Conservation (phyloP, 2,797 vertebrate species). For the Pseudochaenichthys georgianus region DNA sequence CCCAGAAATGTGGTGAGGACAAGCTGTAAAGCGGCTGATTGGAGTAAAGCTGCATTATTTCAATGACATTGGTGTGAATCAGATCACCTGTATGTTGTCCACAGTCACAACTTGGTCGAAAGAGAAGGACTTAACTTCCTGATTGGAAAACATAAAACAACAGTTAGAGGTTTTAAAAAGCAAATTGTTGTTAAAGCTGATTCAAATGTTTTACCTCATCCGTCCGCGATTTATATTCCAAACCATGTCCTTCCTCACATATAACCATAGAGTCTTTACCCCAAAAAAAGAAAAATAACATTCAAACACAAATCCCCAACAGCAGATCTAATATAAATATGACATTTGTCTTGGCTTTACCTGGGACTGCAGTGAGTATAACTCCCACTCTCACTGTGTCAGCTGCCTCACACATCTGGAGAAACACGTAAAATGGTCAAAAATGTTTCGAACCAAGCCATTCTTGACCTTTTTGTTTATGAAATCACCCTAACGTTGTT, state of each 20-base stretch:
- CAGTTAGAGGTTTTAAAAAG: neutral
- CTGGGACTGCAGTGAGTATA: conserved; percentile 58
- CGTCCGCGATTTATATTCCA: conserved; percentile 70
- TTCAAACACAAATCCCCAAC: neutral
- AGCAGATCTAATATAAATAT: neutral
- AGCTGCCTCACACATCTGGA: conserved; percentile 47
- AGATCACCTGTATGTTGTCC: conserved; percentile 83
- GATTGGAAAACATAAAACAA: conserved; percentile 32
- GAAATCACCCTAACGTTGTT: neutral
- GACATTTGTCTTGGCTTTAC: conserved; percentile 47
- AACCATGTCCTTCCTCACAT: conserved; percentile 65
- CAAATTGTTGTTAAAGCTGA: conserved; percentile 4
- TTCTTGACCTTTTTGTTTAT: neutral
- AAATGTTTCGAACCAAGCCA: neutral
- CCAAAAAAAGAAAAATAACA: neutral
- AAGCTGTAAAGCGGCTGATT: neutral
- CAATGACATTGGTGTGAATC: conserved; percentile 1
- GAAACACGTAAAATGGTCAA: conserved; percentile 1
- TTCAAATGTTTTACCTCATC: conserved; percentile 63
- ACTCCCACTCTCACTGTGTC: conserved; percentile 72
- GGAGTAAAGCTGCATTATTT: neutral
- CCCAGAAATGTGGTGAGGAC: neutral
- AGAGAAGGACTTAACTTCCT: conserved; percentile 71
- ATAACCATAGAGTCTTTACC: conserved; percentile 40
- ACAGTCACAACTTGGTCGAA: conserved; percentile 82